Conservation (phyloP, 2,888 invertebrate species). For the Drosophila tanythrix region DNA sequence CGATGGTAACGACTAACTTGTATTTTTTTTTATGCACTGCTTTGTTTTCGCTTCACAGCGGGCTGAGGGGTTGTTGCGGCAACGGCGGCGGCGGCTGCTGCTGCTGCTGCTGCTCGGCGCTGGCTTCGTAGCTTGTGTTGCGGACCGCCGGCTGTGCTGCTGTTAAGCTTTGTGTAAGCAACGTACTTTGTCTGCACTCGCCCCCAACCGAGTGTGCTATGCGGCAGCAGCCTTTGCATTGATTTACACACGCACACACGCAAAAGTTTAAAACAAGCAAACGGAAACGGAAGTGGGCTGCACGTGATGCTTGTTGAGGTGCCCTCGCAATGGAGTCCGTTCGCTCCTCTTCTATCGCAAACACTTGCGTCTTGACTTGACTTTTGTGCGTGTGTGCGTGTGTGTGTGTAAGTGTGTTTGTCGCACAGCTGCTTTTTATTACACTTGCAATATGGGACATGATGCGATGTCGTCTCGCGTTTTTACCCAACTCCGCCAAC, state of each 20-base stretch:
- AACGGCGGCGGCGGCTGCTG: neutral
- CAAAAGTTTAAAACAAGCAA: conserved; percentile 76
- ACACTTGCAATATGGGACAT: conserved; percentile 76
- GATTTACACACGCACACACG: conserved; percentile 62
- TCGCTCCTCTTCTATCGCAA: conserved; percentile 63
- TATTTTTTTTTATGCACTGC: conserved; percentile 62
- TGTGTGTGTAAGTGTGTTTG: conserved; percentile 28
- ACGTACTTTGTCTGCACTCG: conserved; percentile 70
- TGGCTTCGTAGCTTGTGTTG: conserved; percentile 22
- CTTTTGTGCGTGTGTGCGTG: conserved; percentile 26
- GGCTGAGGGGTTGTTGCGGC: conserved; percentile 1
- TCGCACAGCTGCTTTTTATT: conserved; percentile 75
- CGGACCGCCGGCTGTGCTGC: conserved; percentile 70
- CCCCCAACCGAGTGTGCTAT: conserved; percentile 8
- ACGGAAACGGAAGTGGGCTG: conserved; percentile 77
- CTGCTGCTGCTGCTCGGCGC: neutral
- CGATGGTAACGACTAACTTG: neutral
- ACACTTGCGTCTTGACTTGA: conserved; percentile 65
- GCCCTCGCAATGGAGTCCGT: conserved; percentile 44
- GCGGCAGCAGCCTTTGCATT: conserved; percentile 57
- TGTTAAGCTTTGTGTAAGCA: conserved; percentile 79
- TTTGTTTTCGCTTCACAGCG: conserved; percentile 63
- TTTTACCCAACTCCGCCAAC: neutral
- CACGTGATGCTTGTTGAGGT: conserved; percentile 75
- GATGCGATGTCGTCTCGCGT: conserved; percentile 62